phyloP scores from a whole-genome alignment of 2,113 vertebrate species.

The Aleadryas rufinucha region DNA sequence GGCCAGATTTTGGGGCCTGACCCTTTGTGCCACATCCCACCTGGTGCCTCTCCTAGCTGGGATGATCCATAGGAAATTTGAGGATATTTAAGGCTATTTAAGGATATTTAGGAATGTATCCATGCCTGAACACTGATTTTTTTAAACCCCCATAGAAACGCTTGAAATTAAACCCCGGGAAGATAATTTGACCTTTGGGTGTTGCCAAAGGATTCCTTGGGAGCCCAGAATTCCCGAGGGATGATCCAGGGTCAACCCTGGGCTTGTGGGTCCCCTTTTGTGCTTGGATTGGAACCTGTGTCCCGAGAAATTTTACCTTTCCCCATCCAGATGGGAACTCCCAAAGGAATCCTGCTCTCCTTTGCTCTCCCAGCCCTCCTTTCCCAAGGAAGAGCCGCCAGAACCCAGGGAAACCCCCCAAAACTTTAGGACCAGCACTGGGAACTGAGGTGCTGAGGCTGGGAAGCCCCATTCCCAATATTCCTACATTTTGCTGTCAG shows the following conservation, averaged over 20 bases:
- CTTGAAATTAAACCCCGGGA: background rate
- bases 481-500: background rate
- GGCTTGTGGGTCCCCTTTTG: background rate
- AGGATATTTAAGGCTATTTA: background rate
- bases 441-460: fast-evolving
- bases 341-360: background rate
- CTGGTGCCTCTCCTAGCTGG: too few relatives aligned
- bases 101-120: background rate
- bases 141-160: background rate
- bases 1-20: background rate
- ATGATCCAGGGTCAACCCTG: background rate
- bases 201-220: background rate
- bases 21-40: background rate
- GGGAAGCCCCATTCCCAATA: background rate
- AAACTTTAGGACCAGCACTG: background rate
- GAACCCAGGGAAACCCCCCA: background rate
- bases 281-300: background rate
- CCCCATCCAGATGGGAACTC: background rate
- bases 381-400: fast-evolving
- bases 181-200: background rate
- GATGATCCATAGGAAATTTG: too few relatives aligned
- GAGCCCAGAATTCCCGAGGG: background rate
- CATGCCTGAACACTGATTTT: fast-evolving
- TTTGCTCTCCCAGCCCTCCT: background rate
- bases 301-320: background rate